Base-by-base conservation (phyloP, 2,888 invertebrate genomes). In the Lasioglossum vierecki region DNA sequence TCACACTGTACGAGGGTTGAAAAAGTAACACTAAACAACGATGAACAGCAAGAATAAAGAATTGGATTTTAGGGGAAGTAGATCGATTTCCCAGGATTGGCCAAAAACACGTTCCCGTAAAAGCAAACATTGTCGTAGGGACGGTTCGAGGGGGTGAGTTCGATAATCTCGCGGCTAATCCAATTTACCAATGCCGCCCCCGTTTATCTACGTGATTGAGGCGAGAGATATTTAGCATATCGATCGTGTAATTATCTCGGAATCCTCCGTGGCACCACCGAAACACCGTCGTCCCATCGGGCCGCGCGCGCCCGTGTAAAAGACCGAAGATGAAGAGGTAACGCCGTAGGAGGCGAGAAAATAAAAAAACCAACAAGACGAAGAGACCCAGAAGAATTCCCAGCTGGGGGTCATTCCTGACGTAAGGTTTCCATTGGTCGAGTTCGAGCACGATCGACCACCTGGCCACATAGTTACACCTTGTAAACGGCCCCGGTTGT, bases 251-350 rank as follows among this genome's bases (percentile, higher is more conserved):
- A 92, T 92, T 92, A 92, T 90, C 90, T 76, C 72, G 46, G 79
- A 78, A 84, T 87, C 85, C 82, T 76, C 35, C 53, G 53, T 53
- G 80, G 79, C 76, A 49, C 73, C 85, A 57, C 72, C 60, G 60
- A 60, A 60, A 60, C 60, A 60, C 60, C 22, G 35, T 35, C 35
- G 60, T 5, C 60, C 26, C 60, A 26, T 26, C 26, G 26, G 60
- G 13, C 26, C 26, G 60, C 60, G 60, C 60, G 26, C 60, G 26
- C 26, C 26, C 79, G 79, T 72, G 86, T 41, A 74, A 49, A 72
- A 76, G 79, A 72, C 80, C 78, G 87, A 91, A 92, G 91, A 93
- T 93, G 93, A 93, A 93, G 93, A 93, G 93, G 93, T 93, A 93
- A 93, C 92, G 89, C 93, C 85, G 88, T 93, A 93, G 93, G 93